phyloP scores from a whole-genome alignment of 2,113 vertebrate genomes.

The Colinus virginianus region DNA sequence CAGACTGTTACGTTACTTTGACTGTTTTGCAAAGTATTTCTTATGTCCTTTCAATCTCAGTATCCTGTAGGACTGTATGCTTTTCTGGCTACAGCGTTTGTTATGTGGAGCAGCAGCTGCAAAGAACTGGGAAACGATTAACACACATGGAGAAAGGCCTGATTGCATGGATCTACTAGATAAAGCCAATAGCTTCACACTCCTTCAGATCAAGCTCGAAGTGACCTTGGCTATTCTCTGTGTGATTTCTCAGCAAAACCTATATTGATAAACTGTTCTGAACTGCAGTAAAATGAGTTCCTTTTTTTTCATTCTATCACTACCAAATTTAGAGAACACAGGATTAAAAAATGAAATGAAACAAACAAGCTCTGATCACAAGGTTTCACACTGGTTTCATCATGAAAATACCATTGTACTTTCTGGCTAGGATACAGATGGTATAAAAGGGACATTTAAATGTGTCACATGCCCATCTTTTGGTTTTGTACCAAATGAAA shows the following conservation, averaged over 20 bases:
- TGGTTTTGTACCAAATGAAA: neutral
- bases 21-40: slow-evolving; percentile 2
- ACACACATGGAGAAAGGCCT: neutral
- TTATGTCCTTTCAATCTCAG: neutral
- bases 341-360: neutral
- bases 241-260: neutral
- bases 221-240: neutral
- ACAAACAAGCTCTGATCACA: neutral
- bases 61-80: neutral
- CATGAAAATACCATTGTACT: neutral
- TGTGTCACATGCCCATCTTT: neutral
- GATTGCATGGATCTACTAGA: neutral
- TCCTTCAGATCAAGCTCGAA: neutral
- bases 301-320: neutral
- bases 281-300: neutral
- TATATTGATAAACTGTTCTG: neutral
- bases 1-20: neutral
- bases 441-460: neutral
- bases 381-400: neutral
- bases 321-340: neutral
- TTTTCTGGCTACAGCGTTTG: slow-evolving; percentile 1
- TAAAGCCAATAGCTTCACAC: neutral
- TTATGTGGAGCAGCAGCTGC: neutral
- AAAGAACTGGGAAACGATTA: neutral
- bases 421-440: neutral